A percentile compares a stretch with the other conserved stretches of the same genome.
Evolutionary conservation across 2,888 invertebrate genomes (phyloP).

Genomic region (Lypha dubia): DNA sequence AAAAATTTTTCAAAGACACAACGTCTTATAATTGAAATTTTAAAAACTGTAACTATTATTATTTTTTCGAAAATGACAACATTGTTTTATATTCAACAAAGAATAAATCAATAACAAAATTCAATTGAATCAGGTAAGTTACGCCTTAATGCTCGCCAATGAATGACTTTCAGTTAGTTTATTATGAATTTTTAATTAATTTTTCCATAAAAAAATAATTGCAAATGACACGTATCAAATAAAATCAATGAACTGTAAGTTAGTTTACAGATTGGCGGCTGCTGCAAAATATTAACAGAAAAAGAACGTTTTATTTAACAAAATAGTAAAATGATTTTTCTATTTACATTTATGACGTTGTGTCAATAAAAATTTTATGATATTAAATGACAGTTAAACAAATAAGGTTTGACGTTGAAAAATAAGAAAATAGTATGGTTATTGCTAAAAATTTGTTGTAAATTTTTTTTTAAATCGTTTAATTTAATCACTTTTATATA

Average conservation of each 20-base stretch:
- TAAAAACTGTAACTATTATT: not conserved
- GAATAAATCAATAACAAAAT: slow-evolving; percentile 7
- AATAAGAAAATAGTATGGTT: not conserved
- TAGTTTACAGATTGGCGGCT: slow-evolving; percentile 24
- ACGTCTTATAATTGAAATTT: no score
- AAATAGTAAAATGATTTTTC: slow-evolving; percentile 9
- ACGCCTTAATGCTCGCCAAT: slow-evolving; percentile 34
- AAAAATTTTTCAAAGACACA: no score
- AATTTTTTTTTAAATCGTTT: not conserved
- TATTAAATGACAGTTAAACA: slow-evolving; percentile 2
- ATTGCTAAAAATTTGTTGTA: not conserved
- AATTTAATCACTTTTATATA: no score
- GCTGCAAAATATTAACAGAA: slow-evolving; percentile 6
- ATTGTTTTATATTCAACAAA: slow-evolving; percentile 49
- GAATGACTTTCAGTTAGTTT: slow-evolving; percentile 67
- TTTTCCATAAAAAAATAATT: slow-evolving; percentile 7
- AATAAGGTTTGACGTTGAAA: not conserved
- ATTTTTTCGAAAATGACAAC: slow-evolving; percentile 11
- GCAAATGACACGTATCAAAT: slow-evolving; percentile 34
- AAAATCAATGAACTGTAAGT: slow-evolving; percentile 45
- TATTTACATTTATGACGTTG: slow-evolving; percentile 13
- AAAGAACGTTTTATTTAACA: not conserved
- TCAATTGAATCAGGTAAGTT: slow-evolving; percentile 58
- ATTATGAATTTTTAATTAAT: slow-evolving; percentile 33
- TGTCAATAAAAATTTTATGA: slow-evolving; percentile 19